Percentiles rank a stretch among this genome's conserved stretches.
Evolutionary conservation across 2,113 vertebrate species (phyloP).

Genomic region (Zosterops pallidus): DNA sequence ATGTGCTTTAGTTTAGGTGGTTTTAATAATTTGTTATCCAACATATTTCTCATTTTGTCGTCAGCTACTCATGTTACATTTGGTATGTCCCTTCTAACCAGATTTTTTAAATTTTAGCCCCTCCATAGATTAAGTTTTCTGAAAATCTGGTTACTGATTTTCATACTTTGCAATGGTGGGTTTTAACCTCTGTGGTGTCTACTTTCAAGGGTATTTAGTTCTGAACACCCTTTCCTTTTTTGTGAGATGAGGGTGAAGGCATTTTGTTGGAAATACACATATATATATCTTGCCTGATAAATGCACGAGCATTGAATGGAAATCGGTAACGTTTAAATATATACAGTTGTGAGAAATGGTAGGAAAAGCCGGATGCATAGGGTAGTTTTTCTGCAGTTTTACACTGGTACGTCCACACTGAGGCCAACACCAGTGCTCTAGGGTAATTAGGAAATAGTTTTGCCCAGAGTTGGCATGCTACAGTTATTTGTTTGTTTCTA

Average conservation of each 20-base stretch:
- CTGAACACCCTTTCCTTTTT: not conserved
- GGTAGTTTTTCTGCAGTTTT: not conserved
- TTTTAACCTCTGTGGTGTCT: not conserved
- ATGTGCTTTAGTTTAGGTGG: not conserved
- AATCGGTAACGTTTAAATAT: not conserved
- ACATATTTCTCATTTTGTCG: not conserved
- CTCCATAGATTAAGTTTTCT: not conserved
- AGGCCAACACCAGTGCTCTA: not conserved
- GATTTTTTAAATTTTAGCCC: not conserved
- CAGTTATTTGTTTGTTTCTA: not conserved
- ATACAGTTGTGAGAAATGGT: not conserved
- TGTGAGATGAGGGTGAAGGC: not conserved
- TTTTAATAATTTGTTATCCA: not conserved
- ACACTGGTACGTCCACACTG: not conserved
- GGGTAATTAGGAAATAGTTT: not conserved
- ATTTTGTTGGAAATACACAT: not conserved
- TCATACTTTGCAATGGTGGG: not conserved
- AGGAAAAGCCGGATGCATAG: not conserved
- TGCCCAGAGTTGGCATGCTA: not conserved
- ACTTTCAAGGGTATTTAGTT: not conserved
- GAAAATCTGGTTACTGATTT: not conserved
- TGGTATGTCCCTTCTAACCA: not conserved
- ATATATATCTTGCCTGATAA: not conserved
- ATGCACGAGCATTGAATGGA: not conserved
- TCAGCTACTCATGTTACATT: not conserved